Evolutionary conservation across 2,888 invertebrate species (phyloP), one percentile per base, ranked within the genome.

Genomic region (Hirtodrosophila alboralis): DNA sequence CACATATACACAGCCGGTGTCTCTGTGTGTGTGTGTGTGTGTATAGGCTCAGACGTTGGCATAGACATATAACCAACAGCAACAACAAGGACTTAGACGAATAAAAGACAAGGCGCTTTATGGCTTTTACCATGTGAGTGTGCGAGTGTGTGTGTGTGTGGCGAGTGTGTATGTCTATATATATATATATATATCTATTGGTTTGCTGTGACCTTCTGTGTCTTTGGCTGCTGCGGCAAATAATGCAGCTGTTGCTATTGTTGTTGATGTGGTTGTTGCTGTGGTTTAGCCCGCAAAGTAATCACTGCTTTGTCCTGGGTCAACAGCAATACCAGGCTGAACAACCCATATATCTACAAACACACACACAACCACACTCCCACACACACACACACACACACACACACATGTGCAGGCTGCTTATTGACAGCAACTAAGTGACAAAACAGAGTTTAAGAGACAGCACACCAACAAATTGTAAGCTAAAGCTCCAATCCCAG

Each of bases 341-440:
- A 8, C 12, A 31, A 9, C 43, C n/a, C n/a, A n/a, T n/a, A n/a
- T n/a, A n/a, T n/a, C n/a, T n/a, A n/a, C n/a, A n/a, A 14, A 52
- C 7, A 49, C 14, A 18, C 28, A 43, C 14, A 18, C 34, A 37
- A 16, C 30, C 16, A 37, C 8, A 21, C 7, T 9, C 23, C 28
- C 33, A 14, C 18, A 49, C 28, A 30, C 14, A 37, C 4, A 27
- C n/a, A 14, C 26, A 40, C 27, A 47, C 9, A 34, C 8, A 49
- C 5, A 23, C 6, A 16, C 26, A 38, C 23, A 26, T 8, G 45
- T 57, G 36, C 16, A 27, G 14, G 47, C 23, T 73, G 61, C 65
- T 60, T 84, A 84, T 78, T 84, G 77, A 84, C 81, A 84, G 61
- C 61, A 59, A 54, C 73, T 66, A 61, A 80, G 77, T 73, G 74